Conservation (phyloP, 2,113 vertebrate species). For the Meriones unguiculatus region DNA sequence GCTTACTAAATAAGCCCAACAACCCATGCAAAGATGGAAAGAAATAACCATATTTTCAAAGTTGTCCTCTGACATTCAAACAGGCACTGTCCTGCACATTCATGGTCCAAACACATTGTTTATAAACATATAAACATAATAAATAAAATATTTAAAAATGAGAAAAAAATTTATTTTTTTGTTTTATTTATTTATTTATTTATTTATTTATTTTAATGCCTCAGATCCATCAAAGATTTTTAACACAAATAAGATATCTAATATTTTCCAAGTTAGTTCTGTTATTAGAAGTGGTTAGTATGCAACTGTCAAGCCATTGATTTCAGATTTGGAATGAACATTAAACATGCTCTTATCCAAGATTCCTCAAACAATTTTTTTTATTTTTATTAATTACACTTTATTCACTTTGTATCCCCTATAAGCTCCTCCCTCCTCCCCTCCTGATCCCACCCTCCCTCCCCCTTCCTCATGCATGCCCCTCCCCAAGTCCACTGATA, state of each 20-base stretch:
- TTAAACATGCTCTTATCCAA: not conserved
- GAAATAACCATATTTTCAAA: not conserved
- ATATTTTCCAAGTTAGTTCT: not conserved
- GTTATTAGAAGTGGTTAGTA: not conserved
- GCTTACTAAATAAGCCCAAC: no score
- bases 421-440: no score
- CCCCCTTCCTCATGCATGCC: no score
- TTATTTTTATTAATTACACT: no score
- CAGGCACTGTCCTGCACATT: not conserved
- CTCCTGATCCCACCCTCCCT: no score
- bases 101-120: no score
- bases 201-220: not conserved
- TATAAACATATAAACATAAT: no score
- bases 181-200: not conserved
- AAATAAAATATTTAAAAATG: not conserved
- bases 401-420: no score
- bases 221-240: not conserved
- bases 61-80: not conserved
- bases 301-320: not conserved
- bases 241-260: not conserved
- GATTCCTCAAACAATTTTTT: not conserved
- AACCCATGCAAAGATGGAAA: no score
- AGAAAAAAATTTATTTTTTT: not conserved
- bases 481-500: no score
- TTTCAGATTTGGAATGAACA: not conserved